Conservation (phyloP, 2,888 invertebrate genomes). For the Tipula lateralis region DNA sequence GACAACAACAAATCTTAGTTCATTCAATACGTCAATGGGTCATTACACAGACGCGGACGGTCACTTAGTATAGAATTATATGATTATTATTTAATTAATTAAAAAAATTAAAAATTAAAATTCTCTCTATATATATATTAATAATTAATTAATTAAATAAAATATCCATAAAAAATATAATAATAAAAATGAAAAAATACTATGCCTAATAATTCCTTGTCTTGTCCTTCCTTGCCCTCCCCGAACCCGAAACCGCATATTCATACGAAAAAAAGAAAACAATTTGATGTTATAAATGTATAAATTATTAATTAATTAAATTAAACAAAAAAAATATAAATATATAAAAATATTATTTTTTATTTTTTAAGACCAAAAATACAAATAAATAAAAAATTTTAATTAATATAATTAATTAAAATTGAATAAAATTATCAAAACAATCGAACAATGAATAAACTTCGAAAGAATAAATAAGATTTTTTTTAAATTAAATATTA, state of each 20-base stretch:
- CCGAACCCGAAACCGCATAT: not conserved
- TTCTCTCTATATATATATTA: not conserved
- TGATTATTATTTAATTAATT: conserved; percentile 13
- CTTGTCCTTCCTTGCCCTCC: not conserved
- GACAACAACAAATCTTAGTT: conserved; percentile 44
- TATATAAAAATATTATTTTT: not conserved
- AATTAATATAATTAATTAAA: conserved; percentile 4
- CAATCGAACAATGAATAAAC: conserved; percentile 1
- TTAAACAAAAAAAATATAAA: not conserved
- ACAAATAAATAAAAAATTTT: not conserved
- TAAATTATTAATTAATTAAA: conserved; percentile 1
- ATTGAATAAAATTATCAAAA: not conserved
- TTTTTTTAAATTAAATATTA: not conserved
- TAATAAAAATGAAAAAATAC: not conserved
- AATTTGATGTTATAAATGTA: conserved; percentile 24
- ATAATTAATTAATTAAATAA: not conserved
- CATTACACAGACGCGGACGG: conserved; percentile 49
- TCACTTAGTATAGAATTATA: conserved; percentile 45
- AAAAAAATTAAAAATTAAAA: conserved; percentile 16
- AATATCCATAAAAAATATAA: not conserved
- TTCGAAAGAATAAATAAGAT: not conserved
- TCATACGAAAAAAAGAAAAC: not conserved
- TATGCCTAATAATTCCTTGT: not conserved
- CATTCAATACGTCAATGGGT: conserved; percentile 47
- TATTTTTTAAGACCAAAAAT: not conserved